phyloP scores from a whole-genome alignment of 2,113 vertebrate species.

The Boulengeromyrus knoepffleri region DNA sequence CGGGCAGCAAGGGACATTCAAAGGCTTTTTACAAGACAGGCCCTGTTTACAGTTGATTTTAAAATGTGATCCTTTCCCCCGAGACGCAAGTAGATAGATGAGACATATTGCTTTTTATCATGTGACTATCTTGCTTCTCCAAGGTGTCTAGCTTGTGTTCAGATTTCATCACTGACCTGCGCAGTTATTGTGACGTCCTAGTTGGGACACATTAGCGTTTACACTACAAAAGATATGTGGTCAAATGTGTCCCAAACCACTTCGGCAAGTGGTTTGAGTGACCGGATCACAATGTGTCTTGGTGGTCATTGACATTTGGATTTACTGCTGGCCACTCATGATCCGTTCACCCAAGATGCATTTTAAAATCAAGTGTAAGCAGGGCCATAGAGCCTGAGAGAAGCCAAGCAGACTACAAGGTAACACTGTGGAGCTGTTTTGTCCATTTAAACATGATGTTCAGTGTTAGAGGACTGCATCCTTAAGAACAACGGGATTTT shows the following conservation, averaged over 20 bases:
- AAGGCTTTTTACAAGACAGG: not conserved
- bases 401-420: not conserved
- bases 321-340: not conserved
- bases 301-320: not conserved
- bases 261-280: not conserved
- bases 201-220: not conserved
- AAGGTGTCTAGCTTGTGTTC: not conserved
- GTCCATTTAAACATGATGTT: not conserved
- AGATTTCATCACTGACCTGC: not conserved
- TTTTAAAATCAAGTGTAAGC: not conserved
- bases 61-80: not conserved
- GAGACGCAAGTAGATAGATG: not conserved
- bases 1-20: not conserved
- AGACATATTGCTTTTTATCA: not conserved
- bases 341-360: not conserved
- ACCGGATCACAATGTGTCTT: not conserved
- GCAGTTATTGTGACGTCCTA: not conserved
- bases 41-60: not conserved
- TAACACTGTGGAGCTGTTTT: not conserved
- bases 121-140: not conserved
- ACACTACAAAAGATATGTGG: not conserved
- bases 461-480: not conserved
- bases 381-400: not conserved
- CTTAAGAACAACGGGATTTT: not conserved
- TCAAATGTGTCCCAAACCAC: not conserved